Base-by-base conservation (phyloP, 2,797 vertebrate species). In the Ceryle rudis region DNA sequence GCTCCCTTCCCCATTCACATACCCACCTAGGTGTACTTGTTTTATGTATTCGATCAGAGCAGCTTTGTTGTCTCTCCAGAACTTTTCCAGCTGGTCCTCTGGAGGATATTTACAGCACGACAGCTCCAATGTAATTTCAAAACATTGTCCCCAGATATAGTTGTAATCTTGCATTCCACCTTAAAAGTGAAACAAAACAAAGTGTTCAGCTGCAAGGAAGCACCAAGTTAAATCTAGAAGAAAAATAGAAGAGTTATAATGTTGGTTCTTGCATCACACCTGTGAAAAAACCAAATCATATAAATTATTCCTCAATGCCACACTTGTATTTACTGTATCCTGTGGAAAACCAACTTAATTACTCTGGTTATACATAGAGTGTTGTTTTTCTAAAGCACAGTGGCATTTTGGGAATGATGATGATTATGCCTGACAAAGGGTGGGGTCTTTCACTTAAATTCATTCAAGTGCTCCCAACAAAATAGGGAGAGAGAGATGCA, bases 151-250 rank as follows among this genome's bases (percentile, higher is more conserved):
- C 99, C 98, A 99, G 93, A 99, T 72, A 4, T 99, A 99, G 98
- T 99, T 99, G 96, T 99, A 99, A 97, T 99, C 99, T 98, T 99
- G 99, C 99, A 99, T 99, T 66, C 99, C 99, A 93, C 99, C 99
- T 99, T 72, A 95, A 79, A 96, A 58, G 84, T 44, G 97, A 95
- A 91, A 88, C 41, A 94, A 87, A 94, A 61, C 51, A 46, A 79
- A 70, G 14, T 23, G 54, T 26, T 93, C 52, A 93, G 82, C 17
- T 70, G 28, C 41, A 89, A 84, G 82, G 94, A 57, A 79, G 44
- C 15, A 46, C 35, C 61, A 44, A 35, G 10, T 51, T 75, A 60
- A 84, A 81, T 44, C 37, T 31, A 66, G 54, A 75, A 67, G 51
- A 52, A 66, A 71, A 86, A 28, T 0, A 65, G 11, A 10, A 46